phyloP scores from a whole-genome alignment of 2,888 invertebrate species.

The Heliconius ismenius region DNA sequence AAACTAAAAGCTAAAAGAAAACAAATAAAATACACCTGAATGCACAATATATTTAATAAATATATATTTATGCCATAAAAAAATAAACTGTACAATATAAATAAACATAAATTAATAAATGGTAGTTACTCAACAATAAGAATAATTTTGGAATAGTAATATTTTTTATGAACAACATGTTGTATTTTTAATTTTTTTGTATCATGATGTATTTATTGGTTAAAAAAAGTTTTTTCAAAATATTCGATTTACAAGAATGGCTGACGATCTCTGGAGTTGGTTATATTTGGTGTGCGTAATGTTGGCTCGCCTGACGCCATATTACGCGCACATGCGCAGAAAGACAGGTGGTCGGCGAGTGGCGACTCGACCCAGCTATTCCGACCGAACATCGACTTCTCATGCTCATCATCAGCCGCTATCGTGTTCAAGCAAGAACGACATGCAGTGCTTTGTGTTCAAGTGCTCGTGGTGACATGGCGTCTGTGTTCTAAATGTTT shows the following conservation, averaged over 20 bases:
- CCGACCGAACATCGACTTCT: slow-evolving; percentile 81
- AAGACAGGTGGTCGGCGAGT: slow-evolving; percentile 82
- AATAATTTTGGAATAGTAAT: background rate
- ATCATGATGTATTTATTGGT: background rate
- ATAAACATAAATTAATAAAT: background rate
- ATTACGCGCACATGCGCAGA: slow-evolving; percentile 82
- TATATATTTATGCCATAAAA: background rate
- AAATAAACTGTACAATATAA: background rate
- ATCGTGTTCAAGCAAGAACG: slow-evolving; percentile 80
- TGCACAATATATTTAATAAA: slow-evolving; percentile 6
- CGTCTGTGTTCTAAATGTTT: slow-evolving; percentile 73
- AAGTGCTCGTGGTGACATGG: slow-evolving; percentile 81
- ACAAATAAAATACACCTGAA: background rate
- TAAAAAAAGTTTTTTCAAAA: background rate
- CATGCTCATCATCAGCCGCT: slow-evolving; percentile 82
- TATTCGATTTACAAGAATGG: slow-evolving; percentile 39
- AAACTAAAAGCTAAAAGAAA: background rate
- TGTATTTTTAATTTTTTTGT: background rate
- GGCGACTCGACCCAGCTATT: slow-evolving; percentile 79
- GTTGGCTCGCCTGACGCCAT: slow-evolving; percentile 71
- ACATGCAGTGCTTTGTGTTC: slow-evolving; percentile 81
- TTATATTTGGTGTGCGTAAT: slow-evolving; percentile 56
- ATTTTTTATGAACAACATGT: background rate
- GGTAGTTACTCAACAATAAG: background rate
- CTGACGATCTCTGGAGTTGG: slow-evolving; percentile 57